These are phyloP conservation scores for Cephalopachus bancanus DNA, from an alignment of 2,797 vertebrate genomes.

Conservation along the genomic window DNA sequence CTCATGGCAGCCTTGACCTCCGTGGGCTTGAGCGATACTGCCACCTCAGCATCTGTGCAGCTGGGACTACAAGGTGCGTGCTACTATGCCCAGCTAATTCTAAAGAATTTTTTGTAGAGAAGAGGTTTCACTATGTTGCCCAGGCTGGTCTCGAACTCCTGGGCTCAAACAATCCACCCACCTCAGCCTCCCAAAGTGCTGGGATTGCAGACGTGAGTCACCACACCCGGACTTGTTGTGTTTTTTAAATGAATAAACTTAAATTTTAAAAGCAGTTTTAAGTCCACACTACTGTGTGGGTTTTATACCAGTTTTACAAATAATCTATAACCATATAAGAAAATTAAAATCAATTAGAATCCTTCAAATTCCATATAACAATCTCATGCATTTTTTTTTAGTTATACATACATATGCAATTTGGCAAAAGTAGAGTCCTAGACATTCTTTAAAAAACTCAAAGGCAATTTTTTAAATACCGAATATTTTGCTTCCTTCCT, in stretches of 20 bases:
- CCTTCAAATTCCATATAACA: background rate
- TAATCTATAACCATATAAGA: background rate
- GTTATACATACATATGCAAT: background rate
- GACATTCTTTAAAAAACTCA: background rate
- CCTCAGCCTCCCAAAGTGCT: background rate
- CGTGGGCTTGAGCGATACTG: background rate
- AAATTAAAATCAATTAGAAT: constrained; percentile 21
- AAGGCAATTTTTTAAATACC: background rate
- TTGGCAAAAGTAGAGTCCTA: background rate
- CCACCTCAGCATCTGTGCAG: background rate
- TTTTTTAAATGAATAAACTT: background rate
- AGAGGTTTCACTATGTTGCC: background rate
- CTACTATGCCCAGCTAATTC: background rate
- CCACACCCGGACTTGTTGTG: background rate
- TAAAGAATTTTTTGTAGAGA: background rate
- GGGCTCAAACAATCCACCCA: background rate
- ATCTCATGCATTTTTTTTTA: background rate
- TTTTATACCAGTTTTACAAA: background rate
- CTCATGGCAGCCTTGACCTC: background rate
- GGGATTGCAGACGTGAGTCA: background rate
- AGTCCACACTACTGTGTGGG: background rate
- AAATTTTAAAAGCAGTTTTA: constrained; percentile 2
- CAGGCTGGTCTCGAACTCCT: background rate
- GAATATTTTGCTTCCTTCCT: background rate
- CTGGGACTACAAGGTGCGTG: background rate